Evolutionary conservation across 2,113 vertebrate genomes (phyloP), one percentile per base, ranked within the genome.

Genomic region (Rhea pennata): DNA sequence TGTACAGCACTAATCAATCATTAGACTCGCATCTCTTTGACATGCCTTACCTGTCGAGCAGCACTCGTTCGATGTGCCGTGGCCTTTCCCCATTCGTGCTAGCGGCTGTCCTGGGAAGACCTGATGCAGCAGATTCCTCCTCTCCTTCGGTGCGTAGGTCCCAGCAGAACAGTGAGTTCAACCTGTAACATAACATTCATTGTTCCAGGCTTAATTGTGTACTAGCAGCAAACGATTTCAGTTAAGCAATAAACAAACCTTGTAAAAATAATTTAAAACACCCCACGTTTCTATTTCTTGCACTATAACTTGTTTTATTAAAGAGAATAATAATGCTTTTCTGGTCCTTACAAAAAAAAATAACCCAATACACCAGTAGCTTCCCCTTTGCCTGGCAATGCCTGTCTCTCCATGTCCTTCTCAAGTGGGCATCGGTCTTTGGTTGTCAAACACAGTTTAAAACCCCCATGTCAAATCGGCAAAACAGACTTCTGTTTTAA

Each of bases 181-280:
- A 31, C 74, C 80, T 15, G 53, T 42, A 27, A 56, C 6, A 1
- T 3, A 21, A 42, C 2, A 2, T 22, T 78, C 36, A 2, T n/a
- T 7, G 2, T 33, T 21, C 85, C 89, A 33, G 86, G 95, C 86
- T 95, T 79, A 10, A 51, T 77, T 4, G 4, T 12, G 84, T 11
- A 5, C 74, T 40, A 65, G 88, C 94, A 87, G 91, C 67, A 64
- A 89, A 84, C 70, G 13, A 70, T 87, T 97, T 96, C 97, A 93
- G 96, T 91, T 96, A 80, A 98, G 98, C 98, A 98, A 98, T 98
- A 94, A 97, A 94, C 23, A 95, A 95, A 65, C 90, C 94, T 93
- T 87, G 67, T 70, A 13, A 56, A 91, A 71, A n/a, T 39, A 15
- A 79, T 53, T 8, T 12, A 66, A 22, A 13, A 40, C 23, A 2